Evolutionary conservation across 1,140 invertebrate genomes (phyloP).

Genomic region (Brachionus manjavacas): DNA sequence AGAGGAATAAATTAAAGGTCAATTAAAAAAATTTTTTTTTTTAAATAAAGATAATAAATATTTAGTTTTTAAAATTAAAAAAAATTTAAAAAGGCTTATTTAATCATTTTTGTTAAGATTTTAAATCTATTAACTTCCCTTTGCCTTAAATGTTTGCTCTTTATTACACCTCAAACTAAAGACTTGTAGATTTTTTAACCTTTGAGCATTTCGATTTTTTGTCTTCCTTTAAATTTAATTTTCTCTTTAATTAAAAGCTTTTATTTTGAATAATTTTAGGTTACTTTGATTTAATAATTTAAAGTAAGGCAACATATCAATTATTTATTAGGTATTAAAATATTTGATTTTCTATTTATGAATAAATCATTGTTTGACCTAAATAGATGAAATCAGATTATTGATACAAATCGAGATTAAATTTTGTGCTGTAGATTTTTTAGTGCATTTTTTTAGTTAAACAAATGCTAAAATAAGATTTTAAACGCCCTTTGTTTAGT

Average conservation of each 20-base stretch:
- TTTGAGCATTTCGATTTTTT: too few species aligned
- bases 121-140: too few species aligned
- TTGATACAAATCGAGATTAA: not conserved
- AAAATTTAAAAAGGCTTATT: too few species aligned
- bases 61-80: too few species aligned
- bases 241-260: not conserved
- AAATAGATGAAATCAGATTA: not conserved
- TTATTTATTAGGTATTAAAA: not conserved
- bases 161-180: not conserved
- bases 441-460: not conserved
- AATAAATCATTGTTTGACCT: not conserved
- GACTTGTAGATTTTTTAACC: not conserved
- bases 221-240: not conserved
- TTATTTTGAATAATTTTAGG: not conserved
- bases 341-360: not conserved
- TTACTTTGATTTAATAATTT: not conserved
- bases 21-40: too few species aligned
- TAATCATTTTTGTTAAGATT: too few species aligned
- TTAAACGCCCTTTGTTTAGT: not conserved
- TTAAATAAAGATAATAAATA: too few species aligned
- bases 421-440: not conserved
- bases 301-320: not conserved
- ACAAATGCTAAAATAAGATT: not conserved
- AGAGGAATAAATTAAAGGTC: too few species aligned
- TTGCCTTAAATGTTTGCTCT: too few species aligned